phyloP scores from a whole-genome alignment of 2,113 vertebrate species.

The Prochilodus magdalenae region DNA sequence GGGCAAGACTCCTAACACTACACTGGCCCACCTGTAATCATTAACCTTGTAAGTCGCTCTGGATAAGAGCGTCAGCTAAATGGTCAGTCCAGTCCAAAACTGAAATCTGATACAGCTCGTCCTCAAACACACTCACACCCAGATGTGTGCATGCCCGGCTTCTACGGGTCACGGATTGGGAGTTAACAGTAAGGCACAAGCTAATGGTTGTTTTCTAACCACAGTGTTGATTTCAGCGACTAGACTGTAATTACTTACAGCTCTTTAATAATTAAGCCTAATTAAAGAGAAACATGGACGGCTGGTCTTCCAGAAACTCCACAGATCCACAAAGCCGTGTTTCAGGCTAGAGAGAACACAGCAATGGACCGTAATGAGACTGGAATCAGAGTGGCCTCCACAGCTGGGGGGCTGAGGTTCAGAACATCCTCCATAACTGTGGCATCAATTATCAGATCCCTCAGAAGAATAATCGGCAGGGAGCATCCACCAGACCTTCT shows the following conservation, averaged over 20 bases:
- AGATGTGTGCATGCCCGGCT: not conserved
- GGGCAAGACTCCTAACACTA: too few species aligned
- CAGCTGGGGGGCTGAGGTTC: too few species aligned
- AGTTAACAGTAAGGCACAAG: not conserved
- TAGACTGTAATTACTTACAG: not conserved
- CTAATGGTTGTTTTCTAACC: conserved; percentile 1
- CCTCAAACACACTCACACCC: not conserved
- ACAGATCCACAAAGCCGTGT: too few species aligned
- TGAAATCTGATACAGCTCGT: too few species aligned
- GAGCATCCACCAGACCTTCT: not conserved
- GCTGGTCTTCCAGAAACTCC: not conserved
- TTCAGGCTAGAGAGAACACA: too few species aligned
- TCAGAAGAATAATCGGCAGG: not conserved
- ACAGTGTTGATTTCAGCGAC: not conserved
- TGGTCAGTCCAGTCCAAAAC: too few species aligned
- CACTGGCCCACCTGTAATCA: too few species aligned
- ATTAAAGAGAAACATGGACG: not conserved
- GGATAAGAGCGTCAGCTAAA: too few species aligned
- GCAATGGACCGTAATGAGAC: not conserved
- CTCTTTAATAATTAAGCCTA: not conserved
- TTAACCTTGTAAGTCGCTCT: too few species aligned
- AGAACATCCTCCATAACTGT: not conserved
- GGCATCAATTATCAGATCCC: not conserved
- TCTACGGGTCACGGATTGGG: not conserved
- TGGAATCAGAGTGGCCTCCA: not conserved